Evolutionary conservation across 2,888 invertebrate genomes (phyloP).

Genomic region (Stenodera caucasica): DNA sequence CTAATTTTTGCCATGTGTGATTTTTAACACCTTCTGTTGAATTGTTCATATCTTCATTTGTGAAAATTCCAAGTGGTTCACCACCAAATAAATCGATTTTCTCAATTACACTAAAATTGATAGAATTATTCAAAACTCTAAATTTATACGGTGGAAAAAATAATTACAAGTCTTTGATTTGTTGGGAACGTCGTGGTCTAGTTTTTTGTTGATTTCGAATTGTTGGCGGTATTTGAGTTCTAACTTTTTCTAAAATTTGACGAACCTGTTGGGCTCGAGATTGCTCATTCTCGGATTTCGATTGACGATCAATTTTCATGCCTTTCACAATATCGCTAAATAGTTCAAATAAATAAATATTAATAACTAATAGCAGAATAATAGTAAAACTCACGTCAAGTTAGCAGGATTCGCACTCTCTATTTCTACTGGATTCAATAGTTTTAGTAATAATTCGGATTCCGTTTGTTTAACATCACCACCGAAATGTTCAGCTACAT

Average conservation of each 20-base stretch:
- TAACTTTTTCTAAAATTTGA: slow-evolving; percentile 34
- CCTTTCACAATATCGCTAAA: slow-evolving; percentile 72
- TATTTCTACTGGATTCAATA: slow-evolving; percentile 57
- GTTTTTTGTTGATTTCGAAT: not conserved
- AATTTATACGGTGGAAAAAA: not conserved
- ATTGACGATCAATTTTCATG: slow-evolving; percentile 73
- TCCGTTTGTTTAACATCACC: slow-evolving; percentile 71
- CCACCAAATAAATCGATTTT: slow-evolving; percentile 66
- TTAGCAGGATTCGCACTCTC: slow-evolving; percentile 31
- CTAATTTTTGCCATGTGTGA: slow-evolving; percentile 69
- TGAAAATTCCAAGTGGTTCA: slow-evolving; percentile 68
- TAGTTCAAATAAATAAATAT: slow-evolving; percentile 36
- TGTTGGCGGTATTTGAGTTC: slow-evolving; percentile 9
- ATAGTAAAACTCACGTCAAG: not conserved
- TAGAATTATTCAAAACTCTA: not conserved
- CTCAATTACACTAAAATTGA: slow-evolving; percentile 41
- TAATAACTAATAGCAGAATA: not conserved
- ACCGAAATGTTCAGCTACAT: slow-evolving; percentile 71
- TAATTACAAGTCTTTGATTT: slow-evolving; percentile 16
- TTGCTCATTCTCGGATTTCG: slow-evolving; percentile 51
- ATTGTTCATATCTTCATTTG: slow-evolving; percentile 44
- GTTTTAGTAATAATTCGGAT: slow-evolving; percentile 70
- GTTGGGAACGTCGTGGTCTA: slow-evolving; percentile 12
- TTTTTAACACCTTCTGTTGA: slow-evolving; percentile 52
- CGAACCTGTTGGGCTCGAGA: slow-evolving; percentile 62